These are phyloP conservation scores for Tenebrosternarchus preto DNA, from an alignment of 2,113 vertebrate genomes.

Conservation along the genomic window DNA sequence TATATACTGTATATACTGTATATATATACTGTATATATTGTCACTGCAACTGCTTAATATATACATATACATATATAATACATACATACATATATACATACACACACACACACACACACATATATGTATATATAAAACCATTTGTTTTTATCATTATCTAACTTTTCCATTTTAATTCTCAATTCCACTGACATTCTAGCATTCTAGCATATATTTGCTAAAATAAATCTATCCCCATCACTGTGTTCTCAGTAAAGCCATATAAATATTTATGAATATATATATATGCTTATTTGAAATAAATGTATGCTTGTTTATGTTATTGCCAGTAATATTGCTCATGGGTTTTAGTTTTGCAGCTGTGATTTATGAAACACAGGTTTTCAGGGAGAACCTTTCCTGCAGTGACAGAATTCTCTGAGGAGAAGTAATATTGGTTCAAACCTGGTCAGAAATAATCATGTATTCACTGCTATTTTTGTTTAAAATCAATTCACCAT, in stretches of 20 bases:
- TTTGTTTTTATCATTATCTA: background rate
- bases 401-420: background rate
- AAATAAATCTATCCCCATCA: background rate
- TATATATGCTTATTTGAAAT: background rate
- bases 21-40: too few relatives aligned
- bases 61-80: too few relatives aligned
- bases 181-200: background rate
- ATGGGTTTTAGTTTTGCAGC: background rate
- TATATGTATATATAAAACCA: background rate
- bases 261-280: background rate
- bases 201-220: background rate
- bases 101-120: background rate
- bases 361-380: background rate
- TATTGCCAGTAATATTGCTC: background rate
- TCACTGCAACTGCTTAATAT: too few relatives aligned
- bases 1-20: too few relatives aligned
- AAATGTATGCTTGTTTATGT: conserved; percentile 5
- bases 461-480: background rate
- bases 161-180: background rate
- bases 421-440: background rate
- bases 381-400: conserved; percentile 1
- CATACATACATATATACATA: too few relatives aligned
- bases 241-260: background rate
- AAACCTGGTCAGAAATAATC: background rate
- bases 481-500: background rate